phyloP scores from a whole-genome alignment of 2,888 invertebrate species.

The Esperia sulphurella region DNA sequence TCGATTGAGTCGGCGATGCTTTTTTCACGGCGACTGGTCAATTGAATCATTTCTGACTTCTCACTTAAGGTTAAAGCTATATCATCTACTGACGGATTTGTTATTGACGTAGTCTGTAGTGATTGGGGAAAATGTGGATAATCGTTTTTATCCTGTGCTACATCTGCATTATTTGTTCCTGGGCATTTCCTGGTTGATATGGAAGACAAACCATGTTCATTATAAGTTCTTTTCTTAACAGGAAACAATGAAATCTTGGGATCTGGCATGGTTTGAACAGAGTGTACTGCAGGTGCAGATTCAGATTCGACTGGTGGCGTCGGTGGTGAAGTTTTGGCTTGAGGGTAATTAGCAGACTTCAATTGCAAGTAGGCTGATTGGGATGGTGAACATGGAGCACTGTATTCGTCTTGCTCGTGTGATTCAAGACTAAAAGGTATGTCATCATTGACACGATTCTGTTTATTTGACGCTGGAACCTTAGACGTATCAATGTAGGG shows the following conservation, averaged over 20 bases:
- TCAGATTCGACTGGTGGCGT: not conserved
- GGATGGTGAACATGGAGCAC: conserved; percentile 56
- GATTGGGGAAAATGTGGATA: conserved; percentile 41
- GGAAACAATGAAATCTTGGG: conserved; percentile 75
- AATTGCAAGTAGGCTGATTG: conserved; percentile 58
- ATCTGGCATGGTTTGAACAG: conserved; percentile 35
- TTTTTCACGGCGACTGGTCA: conserved; percentile 52
- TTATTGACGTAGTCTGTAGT: conserved; percentile 32
- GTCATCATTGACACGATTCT: conserved; percentile 75
- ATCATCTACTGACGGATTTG: conserved; percentile 54
- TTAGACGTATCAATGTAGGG: conserved; percentile 82
- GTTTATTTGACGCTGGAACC: conserved; percentile 60
- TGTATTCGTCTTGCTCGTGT: conserved; percentile 74
- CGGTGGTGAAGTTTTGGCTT: conserved; percentile 45
- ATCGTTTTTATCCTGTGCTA: conserved; percentile 41
- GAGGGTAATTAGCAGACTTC: conserved; percentile 50
- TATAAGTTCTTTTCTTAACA: conserved; percentile 82
- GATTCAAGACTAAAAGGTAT: conserved; percentile 64
- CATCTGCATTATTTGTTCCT: conserved; percentile 37
- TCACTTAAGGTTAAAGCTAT: conserved; percentile 63
- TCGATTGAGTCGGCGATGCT: conserved; percentile 31
- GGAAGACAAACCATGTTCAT: conserved; percentile 61
- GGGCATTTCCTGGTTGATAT: conserved; percentile 39
- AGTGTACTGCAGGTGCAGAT: conserved; percentile 15
- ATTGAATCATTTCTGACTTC: conserved; percentile 59